phyloP scores from a whole-genome alignment of 2,797 vertebrate genomes.

The Halcyon badia region DNA sequence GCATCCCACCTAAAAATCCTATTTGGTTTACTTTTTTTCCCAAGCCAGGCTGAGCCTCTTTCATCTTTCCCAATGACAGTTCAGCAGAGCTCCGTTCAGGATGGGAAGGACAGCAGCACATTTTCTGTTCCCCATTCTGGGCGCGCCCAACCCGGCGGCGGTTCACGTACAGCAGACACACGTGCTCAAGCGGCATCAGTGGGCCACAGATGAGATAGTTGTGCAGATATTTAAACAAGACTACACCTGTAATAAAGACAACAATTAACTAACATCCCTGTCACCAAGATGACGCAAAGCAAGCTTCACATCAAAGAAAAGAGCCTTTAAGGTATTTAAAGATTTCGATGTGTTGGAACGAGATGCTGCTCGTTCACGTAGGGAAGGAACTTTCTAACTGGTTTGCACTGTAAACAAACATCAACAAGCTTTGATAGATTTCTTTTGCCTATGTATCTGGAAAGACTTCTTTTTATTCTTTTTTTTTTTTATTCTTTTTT shows the following conservation, averaged over 20 bases:
- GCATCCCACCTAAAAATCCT: neutral
- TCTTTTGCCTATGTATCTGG: neutral
- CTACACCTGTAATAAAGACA: neutral
- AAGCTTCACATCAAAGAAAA: neutral
- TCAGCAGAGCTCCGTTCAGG: neutral
- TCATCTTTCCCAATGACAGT: neutral
- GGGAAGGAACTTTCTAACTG: neutral
- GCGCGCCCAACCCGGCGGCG: fast-evolving
- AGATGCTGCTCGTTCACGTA: neutral
- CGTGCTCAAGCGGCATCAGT: neutral
- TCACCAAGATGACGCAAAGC: neutral
- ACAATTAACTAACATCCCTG: neutral
- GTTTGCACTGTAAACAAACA: neutral
- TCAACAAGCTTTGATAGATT: neutral
- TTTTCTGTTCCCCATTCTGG: neutral
- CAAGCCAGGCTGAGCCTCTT: neutral
- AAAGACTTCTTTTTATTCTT: neutral
- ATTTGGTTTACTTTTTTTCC: neutral
- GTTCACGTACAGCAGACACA: neutral
- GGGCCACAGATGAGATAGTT: neutral
- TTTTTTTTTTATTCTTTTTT: neutral
- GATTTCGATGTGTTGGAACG: neutral
- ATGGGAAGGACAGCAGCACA: neutral
- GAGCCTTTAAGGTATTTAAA: neutral
- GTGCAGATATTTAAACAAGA: neutral